A percentile compares a stretch with the other conserved stretches of the same genome.
phyloP scores from a whole-genome alignment of 1,140 invertebrate species.

The Zaprionus lachaisei region DNA sequence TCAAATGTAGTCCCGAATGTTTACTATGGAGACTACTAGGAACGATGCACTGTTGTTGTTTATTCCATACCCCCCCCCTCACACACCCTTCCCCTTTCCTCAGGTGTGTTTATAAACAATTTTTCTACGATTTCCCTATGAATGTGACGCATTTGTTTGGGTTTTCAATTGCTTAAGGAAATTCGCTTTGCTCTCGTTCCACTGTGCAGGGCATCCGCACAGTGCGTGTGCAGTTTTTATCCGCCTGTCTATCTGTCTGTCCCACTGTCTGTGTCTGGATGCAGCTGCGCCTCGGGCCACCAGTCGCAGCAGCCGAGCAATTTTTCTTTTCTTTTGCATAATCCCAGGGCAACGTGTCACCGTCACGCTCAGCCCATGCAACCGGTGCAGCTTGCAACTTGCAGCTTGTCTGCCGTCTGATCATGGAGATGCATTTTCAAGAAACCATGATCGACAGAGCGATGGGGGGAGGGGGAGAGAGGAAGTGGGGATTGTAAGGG shows the following conservation, averaged over 20 bases:
- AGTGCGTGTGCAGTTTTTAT: constrained; percentile 31
- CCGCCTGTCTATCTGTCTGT: constrained; percentile 4
- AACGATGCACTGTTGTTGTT: constrained; percentile 2
- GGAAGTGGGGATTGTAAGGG: not conserved
- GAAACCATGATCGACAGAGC: not conserved
- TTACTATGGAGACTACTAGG: constrained; percentile 32
- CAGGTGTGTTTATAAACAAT: constrained; percentile 36
- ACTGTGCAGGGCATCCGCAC: constrained; percentile 36
- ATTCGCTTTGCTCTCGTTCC: constrained; percentile 11
- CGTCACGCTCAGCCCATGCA: constrained; percentile 61
- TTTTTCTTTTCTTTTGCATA: constrained; percentile 72
- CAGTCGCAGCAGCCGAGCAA: too few species aligned
- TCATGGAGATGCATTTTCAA: constrained; percentile 12
- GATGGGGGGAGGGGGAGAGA: not conserved
- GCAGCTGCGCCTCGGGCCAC: constrained; percentile 42
- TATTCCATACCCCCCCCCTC: not conserved
- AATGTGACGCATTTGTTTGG: constrained; percentile 11
- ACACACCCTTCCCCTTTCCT: not conserved
- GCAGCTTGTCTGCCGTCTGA: constrained; percentile 7
- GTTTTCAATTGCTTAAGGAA: not conserved
- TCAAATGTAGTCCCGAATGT: constrained; percentile 32
- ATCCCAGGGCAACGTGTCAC: constrained; percentile 67
- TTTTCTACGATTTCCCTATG: constrained; percentile 1
- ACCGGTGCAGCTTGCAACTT: constrained; percentile 32
- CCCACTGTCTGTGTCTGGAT: not conserved